Base-by-base conservation (phyloP, 92 coral and sea anemone genomes). In the Palythoa grandiflora region DNA sequence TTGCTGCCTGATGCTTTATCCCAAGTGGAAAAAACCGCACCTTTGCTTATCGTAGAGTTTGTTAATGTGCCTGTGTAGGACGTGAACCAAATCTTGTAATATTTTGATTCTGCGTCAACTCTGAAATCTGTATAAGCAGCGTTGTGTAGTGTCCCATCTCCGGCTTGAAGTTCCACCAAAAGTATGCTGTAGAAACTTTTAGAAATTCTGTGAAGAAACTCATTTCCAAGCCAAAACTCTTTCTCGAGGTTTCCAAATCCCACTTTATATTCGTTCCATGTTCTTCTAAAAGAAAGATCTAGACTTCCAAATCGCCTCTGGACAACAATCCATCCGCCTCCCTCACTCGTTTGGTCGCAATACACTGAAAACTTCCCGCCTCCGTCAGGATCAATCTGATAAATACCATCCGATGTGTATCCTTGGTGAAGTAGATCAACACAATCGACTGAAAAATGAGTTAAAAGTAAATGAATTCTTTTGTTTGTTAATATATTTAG, bases 261-360 rank as follows among this genome's bases (percentile, higher is more conserved):
- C 8, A 14, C 12, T 47, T 86, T 76, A 54, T 86, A 86, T 9
- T 75, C 74, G 1, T 37, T 39, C 89, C 89, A 86, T 36, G 84
- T 14, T 48, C 84, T 84, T 63, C 63, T 55, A 76, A 86, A 86
- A 59, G 44, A 57, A 15, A 79, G 73, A 61, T 52, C 52, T 9
- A 70, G 75, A 40, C 71, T 65, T 36, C 63, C 84, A 76, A 59
- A 38, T 59, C 89, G 89, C 36, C 75, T 65, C 60, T 86, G 89
- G 39, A 76, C 38, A 5, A 76, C 77, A 17, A 71, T 61, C 89
- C 84, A 86, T 0, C 89, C 89, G 7, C 89, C 89, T 37, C 73
- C 84, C 8, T 86, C 89, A 21, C 84, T 86, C 12, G 80, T 65
- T 79, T 86, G 89, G n/a, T 86, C 89, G 10, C 89, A 86, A 57